phyloP scores from a whole-genome alignment of 2,888 invertebrate species.

The Dasypogon diadema region DNA sequence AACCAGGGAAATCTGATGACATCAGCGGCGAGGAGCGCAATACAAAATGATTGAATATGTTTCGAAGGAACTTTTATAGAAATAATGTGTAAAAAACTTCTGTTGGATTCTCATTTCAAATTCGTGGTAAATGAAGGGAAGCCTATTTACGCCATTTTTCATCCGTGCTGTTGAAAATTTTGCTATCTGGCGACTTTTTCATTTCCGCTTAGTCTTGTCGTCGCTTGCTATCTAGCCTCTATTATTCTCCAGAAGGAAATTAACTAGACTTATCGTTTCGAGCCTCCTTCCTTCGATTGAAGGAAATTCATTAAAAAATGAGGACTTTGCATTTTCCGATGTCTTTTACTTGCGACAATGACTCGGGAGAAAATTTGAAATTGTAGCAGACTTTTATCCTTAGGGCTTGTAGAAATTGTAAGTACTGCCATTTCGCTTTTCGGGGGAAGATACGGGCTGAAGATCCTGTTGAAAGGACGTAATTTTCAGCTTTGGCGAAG shows the following conservation, averaged over 20 bases:
- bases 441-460: too few species aligned
- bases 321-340: constrained; percentile 22
- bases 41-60: constrained; percentile 4
- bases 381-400: constrained; percentile 3
- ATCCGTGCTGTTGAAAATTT: constrained; percentile 27
- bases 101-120: not conserved
- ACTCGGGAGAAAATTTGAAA: constrained; percentile 33
- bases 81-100: not conserved
- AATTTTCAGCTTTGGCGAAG: too few species aligned
- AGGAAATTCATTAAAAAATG: constrained; percentile 48
- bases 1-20: constrained; percentile 2
- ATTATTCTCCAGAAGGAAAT: constrained; percentile 33
- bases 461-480: too few species aligned
- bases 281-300: constrained; percentile 22
- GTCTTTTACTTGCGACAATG: constrained; percentile 2
- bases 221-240: not conserved
- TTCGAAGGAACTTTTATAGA: constrained; percentile 25
- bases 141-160: constrained; percentile 44
- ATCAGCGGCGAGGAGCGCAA: not conserved
- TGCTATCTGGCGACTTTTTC: constrained; percentile 44
- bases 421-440: too few species aligned
- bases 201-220: constrained; percentile 41
- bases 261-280: constrained; percentile 37
- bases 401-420: constrained; percentile 12
- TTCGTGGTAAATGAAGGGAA: constrained; percentile 4